Conservation (phyloP, 92 coral and sea anemone genomes). For the Epizoanthus ramosus region DNA sequence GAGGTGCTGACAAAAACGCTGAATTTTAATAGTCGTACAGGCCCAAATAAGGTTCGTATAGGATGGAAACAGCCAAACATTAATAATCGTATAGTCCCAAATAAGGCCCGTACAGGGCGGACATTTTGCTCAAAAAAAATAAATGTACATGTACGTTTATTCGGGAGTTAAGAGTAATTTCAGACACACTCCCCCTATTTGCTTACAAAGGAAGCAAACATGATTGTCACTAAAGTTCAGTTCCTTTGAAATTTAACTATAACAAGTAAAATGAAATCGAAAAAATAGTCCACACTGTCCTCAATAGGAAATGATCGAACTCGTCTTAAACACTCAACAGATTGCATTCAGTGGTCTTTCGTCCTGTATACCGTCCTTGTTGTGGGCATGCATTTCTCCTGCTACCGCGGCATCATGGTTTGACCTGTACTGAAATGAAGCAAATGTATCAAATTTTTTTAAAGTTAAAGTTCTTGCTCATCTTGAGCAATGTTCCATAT, state of each 20-base stretch:
- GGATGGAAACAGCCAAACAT: too few species aligned
- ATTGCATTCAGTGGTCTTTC: not conserved
- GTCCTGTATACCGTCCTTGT: not conserved
- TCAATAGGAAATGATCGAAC: not conserved
- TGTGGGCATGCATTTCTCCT: not conserved
- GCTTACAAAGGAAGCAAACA: not conserved
- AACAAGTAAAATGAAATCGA: not conserved
- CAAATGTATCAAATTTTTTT: not conserved
- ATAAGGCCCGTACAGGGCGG: too few species aligned
- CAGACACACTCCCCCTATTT: conserved; percentile 21
- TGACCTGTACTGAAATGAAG: not conserved
- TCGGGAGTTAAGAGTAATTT: too few species aligned
- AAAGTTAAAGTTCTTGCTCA: conserved; percentile 1
- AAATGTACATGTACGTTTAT: too few species aligned
- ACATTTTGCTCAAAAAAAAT: too few species aligned
- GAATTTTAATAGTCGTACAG: too few species aligned
- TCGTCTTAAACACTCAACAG: not conserved
- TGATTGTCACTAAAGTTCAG: not conserved
- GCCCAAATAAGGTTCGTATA: too few species aligned
- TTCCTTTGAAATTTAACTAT: not conserved
- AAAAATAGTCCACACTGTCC: not conserved
- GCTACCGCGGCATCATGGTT: not conserved
- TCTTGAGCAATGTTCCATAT: not conserved
- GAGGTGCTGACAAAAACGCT: too few species aligned
- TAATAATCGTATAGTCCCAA: too few species aligned